These are phyloP conservation scores for Lamprologus sp. DNA, from an alignment of 2,113 vertebrate species.

Conservation along the genomic window DNA sequence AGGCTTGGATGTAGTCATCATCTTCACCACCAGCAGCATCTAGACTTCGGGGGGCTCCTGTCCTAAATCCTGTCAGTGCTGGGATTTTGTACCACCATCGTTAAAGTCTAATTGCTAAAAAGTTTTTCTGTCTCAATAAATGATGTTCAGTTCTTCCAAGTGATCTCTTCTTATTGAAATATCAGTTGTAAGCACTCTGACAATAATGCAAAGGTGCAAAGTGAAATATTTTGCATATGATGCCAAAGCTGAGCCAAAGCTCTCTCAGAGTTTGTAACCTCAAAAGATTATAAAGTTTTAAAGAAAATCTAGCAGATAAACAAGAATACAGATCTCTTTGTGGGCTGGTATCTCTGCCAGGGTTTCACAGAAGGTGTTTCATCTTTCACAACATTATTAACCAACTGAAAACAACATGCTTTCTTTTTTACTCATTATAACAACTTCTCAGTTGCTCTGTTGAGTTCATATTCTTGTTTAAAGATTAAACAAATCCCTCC, in stretches of 20 bases:
- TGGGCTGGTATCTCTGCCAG: neutral
- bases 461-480: neutral
- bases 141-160: neutral
- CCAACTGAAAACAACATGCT: neutral
- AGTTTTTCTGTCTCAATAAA: neutral
- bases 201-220: neutral
- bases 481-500: neutral
- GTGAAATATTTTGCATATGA: neutral
- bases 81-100: neutral
- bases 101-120: neutral
- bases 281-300: neutral
- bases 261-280: neutral
- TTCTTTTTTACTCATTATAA: neutral
- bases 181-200: neutral
- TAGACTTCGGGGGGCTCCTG: neutral
- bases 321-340: neutral
- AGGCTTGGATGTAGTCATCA: neutral
- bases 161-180: neutral
- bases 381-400: neutral
- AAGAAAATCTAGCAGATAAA: neutral
- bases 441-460: neutral
- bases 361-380: neutral
- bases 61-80: neutral
- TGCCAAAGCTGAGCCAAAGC: neutral
- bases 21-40: neutral